These are phyloP conservation scores for Polydrusus tereticollis DNA, from an alignment of 2,888 invertebrate genomes.

Conservation along the genomic window DNA sequence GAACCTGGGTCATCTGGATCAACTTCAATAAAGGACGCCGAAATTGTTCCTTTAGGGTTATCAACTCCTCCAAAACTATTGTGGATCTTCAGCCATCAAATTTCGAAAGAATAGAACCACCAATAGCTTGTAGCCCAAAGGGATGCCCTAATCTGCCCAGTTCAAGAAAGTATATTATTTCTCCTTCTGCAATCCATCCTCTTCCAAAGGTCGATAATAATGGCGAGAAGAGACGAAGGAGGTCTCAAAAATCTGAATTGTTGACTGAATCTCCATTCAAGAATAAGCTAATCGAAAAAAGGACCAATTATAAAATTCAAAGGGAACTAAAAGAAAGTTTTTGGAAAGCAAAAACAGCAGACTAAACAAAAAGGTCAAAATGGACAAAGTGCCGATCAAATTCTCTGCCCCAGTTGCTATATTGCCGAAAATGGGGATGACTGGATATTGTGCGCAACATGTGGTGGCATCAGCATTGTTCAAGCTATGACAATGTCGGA, in stretches of 20 bases:
- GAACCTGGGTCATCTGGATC: no score
- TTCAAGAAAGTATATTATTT: background rate
- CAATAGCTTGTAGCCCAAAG: background rate
- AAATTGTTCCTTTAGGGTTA: no score
- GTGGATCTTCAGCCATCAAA: background rate
- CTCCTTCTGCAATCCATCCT: background rate
- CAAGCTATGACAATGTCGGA: background rate
- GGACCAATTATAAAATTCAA: background rate
- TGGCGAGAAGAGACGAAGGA: background rate
- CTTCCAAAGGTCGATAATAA: background rate
- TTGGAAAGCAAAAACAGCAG: background rate
- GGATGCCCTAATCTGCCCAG: background rate
- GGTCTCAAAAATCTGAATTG: background rate
- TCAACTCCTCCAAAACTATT: background rate
- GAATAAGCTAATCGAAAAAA: background rate
- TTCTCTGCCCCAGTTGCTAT: background rate
- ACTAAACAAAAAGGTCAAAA: no score
- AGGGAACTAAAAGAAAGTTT: background rate
- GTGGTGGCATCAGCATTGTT: conserved; percentile 7
- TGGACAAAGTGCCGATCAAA: no score
- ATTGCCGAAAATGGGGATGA: conserved; percentile 7
- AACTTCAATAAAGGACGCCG: no score
- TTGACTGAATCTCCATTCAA: background rate
- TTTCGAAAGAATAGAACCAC: background rate
- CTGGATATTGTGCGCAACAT: background rate